Evolutionary conservation across 2,113 vertebrate genomes (phyloP), one percentile per base, ranked within the genome.

Genomic region (Pyxicephalus adspersus): DNA sequence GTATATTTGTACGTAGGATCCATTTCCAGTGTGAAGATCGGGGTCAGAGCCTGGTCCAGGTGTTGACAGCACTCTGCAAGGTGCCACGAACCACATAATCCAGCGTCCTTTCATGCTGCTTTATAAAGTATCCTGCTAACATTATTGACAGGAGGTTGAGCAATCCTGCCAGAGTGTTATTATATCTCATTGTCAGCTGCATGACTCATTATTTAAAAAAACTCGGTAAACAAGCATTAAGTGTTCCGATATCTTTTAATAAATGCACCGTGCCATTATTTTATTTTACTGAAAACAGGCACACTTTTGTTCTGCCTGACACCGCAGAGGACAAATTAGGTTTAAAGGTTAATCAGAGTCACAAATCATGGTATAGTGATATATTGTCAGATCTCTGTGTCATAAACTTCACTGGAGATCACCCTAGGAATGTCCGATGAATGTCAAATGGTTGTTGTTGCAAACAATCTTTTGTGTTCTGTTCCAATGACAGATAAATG

Each of bases 211-310:
- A 72, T 34, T 52, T 58, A 58, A 5, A 55, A 45, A 23, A 34
- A 22, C 29, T 60, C 20, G n/a, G 70, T 74, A 74, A 74, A 74
- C 54, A 74, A 60, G 71, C 16, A 54, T 74, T 60, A 74, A 29
- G 31, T 38, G 71, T 60, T 34, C 71, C 29, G 5, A 60, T 74
- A 74, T 58, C n/a, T n/a, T 26, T 58, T 38, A 31, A 54, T 58
- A 38, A 38, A 58, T 28, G 71, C 57, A 74, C 55, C 34, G 38
- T 74, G 54, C 18, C 5, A 18, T 1, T 13, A 45, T 6, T 45
- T 45, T 9, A 13, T 13, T 58, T 38, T 29, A 3, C 17, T 18
- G 9, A 57, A 58, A 74, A 57, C 54, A 23, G 26, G 11, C 28
- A 6, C 28, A 22, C 28, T 8, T 58, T 58, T 22, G 28, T 34